These are phyloP conservation scores for Poecilia velifera DNA, from an alignment of 2,797 vertebrate species.

Conservation along the genomic window DNA sequence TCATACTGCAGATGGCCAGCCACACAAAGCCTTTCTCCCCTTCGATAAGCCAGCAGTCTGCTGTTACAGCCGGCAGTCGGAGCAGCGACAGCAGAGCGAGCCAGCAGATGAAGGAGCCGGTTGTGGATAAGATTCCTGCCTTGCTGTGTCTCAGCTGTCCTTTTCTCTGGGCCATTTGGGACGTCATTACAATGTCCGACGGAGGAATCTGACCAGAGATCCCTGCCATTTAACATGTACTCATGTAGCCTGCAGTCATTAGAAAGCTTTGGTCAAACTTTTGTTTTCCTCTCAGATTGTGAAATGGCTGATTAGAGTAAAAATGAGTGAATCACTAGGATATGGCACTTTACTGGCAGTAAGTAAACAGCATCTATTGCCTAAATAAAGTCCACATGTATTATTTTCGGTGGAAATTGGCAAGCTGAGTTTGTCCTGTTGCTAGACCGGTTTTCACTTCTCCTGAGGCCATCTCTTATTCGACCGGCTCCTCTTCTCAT, in stretches of 20 bases:
- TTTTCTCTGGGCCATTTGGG: constrained; percentile 55
- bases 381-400: constrained; percentile 55
- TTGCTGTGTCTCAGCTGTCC: constrained; percentile 76
- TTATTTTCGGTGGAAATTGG: constrained; percentile 55
- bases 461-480: constrained; percentile 65
- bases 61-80: constrained; percentile 79
- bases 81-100: constrained; percentile 84
- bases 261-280: constrained; percentile 21
- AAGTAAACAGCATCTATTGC: constrained; percentile 43
- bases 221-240: constrained; percentile 57
- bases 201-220: constrained; percentile 42
- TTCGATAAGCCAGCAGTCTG: constrained; percentile 98
- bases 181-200: constrained; percentile 50
- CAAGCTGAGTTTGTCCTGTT: constrained; percentile 33
- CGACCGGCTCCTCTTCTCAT: constrained; percentile 53
- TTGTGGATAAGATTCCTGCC: constrained; percentile 68
- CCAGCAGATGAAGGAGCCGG: constrained; percentile 85
- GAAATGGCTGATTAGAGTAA: neutral
- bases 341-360: constrained; percentile 49
- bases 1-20: constrained; percentile 98
- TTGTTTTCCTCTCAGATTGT: constrained; percentile 1
- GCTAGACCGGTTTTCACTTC: constrained; percentile 66
- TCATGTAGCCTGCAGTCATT: constrained; percentile 50
- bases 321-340: constrained; percentile 8
- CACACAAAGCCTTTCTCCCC: constrained; percentile 98